phyloP scores from a whole-genome alignment of 2,888 invertebrate species.

The Phrixothrix hirtus region DNA sequence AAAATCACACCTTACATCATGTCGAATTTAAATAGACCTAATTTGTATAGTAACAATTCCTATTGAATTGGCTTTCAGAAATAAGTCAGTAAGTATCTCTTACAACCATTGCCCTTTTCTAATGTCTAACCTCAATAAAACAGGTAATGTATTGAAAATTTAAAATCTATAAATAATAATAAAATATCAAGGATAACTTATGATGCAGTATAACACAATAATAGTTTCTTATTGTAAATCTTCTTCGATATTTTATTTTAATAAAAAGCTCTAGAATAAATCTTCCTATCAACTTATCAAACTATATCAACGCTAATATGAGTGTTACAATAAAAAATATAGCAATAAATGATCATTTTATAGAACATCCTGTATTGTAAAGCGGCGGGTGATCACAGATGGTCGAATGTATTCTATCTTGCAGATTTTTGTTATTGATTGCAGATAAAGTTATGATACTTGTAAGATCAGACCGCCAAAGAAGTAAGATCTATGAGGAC shows the following conservation, averaged over 20 bases:
- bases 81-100: no score
- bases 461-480: slow-evolving; percentile 33
- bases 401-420: slow-evolving; percentile 33
- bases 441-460: slow-evolving; percentile 31
- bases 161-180: not conserved
- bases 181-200: no score
- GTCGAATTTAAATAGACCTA: not conserved
- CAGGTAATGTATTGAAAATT: not conserved
- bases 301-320: no score
- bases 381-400: slow-evolving; percentile 20
- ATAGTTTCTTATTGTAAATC: not conserved
- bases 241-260: not conserved
- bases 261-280: not conserved
- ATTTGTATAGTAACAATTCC: not conserved
- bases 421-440: slow-evolving; percentile 34
- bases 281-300: no score
- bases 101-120: not conserved
- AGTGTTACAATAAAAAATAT: no score
- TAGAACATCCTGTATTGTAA: slow-evolving; percentile 12
- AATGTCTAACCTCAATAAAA: not conserved
- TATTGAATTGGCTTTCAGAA: not conserved
- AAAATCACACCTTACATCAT: not conserved
- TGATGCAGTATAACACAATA: no score
- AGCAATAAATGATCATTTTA: not conserved
- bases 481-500: slow-evolving; percentile 28